These are phyloP conservation scores for Megaceryle torquata DNA, from an alignment of 2,113 vertebrate species.

Conservation along the genomic window DNA sequence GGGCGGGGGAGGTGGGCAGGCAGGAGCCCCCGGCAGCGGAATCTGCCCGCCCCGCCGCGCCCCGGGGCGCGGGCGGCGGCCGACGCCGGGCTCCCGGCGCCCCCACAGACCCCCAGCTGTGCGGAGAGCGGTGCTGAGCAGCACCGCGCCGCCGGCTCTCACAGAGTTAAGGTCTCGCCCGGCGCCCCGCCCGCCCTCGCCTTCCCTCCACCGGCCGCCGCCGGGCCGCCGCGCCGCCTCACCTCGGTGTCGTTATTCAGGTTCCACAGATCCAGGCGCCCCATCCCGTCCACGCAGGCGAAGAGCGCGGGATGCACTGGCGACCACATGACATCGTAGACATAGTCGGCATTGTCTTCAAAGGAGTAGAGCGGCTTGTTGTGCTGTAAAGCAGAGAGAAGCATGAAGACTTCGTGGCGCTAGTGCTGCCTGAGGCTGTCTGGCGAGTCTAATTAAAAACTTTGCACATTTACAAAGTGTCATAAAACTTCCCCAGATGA, in stretches of 20 bases:
- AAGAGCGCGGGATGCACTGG: constrained; percentile 92
- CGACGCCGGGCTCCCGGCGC: neutral
- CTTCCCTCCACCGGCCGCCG: neutral
- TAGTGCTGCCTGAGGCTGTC: constrained; percentile 95
- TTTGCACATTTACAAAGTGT: constrained; percentile 91
- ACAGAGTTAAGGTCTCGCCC: neutral
- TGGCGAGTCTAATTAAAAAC: constrained; percentile 96
- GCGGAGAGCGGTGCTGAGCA: neutral
- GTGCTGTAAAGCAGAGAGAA: constrained; percentile 83
- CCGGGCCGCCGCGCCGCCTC: constrained; percentile 46
- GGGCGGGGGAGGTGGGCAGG: neutral
- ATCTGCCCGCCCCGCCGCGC: neutral
- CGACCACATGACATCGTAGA: constrained; percentile 98
- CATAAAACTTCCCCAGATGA: constrained; percentile 94
- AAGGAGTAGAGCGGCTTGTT: constrained; percentile 98
- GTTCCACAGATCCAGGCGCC: constrained; percentile 96
- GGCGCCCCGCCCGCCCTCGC: neutral
- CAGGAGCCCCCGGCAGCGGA: neutral
- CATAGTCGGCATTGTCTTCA: constrained; percentile 98
- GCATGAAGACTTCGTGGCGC: constrained; percentile 92
- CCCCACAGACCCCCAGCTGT: neutral
- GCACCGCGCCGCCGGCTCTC: neutral
- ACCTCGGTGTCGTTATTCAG: constrained; percentile 98
- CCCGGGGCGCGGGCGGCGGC: neutral
- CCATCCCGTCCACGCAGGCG: constrained; percentile 96